Conservation (phyloP, 2,888 invertebrate species). For the Pyrrhosoma nymphula region DNA sequence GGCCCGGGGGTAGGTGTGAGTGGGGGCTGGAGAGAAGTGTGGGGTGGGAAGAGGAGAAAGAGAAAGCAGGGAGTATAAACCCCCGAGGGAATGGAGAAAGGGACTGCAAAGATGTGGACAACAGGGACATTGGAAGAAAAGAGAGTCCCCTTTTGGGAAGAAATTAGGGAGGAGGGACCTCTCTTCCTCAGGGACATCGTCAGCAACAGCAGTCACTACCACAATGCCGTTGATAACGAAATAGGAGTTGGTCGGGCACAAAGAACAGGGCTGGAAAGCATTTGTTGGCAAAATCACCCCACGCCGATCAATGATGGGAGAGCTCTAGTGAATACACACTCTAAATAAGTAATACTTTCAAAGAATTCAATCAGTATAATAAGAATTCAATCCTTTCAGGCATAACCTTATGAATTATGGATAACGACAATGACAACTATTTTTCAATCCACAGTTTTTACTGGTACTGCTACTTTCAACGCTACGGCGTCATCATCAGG, state of each 20-base stretch:
- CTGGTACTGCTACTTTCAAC: no score
- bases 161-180: neutral
- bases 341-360: no score
- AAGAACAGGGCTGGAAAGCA: neutral
- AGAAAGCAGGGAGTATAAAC: neutral
- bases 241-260: neutral
- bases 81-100: neutral
- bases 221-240: neutral
- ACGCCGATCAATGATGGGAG: neutral
- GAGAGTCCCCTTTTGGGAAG: neutral
- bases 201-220: neutral
- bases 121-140: neutral
- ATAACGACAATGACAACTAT: no score
- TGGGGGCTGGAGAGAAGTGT: neutral
- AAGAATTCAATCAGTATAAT: no score
- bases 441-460: no score
- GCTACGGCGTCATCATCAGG: no score
- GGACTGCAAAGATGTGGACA: neutral
- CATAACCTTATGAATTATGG: no score
- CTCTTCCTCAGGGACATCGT: neutral
- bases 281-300: neutral
- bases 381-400: no score
- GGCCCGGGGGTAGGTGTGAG: neutral
- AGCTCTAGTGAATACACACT: no score
- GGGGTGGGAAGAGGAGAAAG: neutral